phyloP scores from a whole-genome alignment of 2,888 invertebrate genomes.

The Ormia ochracea region DNA sequence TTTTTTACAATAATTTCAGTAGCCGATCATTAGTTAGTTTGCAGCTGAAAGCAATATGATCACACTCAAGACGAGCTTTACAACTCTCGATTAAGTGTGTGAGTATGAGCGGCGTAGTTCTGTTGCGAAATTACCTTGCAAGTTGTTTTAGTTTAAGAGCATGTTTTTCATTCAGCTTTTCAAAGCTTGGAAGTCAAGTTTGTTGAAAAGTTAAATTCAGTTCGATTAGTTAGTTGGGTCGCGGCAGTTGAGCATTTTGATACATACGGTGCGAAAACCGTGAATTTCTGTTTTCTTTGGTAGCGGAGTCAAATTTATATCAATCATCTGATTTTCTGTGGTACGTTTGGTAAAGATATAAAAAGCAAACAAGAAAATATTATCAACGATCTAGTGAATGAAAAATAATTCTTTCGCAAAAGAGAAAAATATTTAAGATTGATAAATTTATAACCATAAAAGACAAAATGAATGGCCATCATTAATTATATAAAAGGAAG shows the following conservation, averaged over 20 bases:
- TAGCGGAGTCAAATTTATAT: slow-evolving; percentile 52
- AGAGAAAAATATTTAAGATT: neutral
- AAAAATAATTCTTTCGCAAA: neutral
- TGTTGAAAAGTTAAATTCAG: slow-evolving; percentile 66
- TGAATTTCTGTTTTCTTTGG: slow-evolving; percentile 61
- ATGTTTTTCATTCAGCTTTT: slow-evolving; percentile 3
- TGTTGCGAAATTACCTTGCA: neutral
- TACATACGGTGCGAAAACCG: slow-evolving; percentile 58
- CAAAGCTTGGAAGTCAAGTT: slow-evolving; percentile 56
- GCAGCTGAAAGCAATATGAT: neutral
- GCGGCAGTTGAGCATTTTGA: slow-evolving; percentile 54
- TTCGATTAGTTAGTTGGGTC: slow-evolving; percentile 71
- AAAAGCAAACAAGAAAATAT: neutral
- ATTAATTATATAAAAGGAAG: slow-evolving; percentile 9
- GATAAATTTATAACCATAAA: neutral
- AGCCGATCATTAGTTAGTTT: neutral
- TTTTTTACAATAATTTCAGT: neutral
- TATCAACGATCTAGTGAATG: slow-evolving; percentile 1
- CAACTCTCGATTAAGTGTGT: neutral
- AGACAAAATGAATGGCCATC: neutral
- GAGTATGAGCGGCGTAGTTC: neutral
- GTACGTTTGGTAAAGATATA: slow-evolving; percentile 34
- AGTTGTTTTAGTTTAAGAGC: neutral
- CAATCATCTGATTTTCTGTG: slow-evolving; percentile 60
- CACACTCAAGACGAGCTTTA: neutral